Percentiles rank a stretch among this genome's conserved stretches.
phyloP scores from a whole-genome alignment of 2,888 invertebrate species.

The Heliconius erato region DNA sequence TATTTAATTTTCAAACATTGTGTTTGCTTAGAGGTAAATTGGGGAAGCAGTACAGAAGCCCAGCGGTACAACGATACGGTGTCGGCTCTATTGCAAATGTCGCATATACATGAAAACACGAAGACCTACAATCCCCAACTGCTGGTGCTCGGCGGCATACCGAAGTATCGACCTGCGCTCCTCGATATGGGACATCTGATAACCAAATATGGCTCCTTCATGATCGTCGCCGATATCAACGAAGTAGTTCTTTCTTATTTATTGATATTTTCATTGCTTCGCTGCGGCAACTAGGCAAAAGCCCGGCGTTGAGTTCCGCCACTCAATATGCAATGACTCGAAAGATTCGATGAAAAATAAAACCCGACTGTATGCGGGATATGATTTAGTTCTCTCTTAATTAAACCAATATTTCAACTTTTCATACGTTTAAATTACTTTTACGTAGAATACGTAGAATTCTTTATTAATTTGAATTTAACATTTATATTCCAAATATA shows the following conservation, averaged over 20 bases:
- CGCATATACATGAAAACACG: slow-evolving; percentile 94
- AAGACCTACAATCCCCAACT: slow-evolving; percentile 96
- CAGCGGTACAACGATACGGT: slow-evolving; percentile 95
- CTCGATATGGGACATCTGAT: slow-evolving; percentile 94
- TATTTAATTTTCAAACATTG: slow-evolving; percentile 22
- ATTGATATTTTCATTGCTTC: too few relatives aligned
- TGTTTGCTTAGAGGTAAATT: slow-evolving; percentile 90
- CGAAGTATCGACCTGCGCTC: slow-evolving; percentile 91
- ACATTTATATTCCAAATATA: neutral
- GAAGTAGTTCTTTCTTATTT: slow-evolving; percentile 80
- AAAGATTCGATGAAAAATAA: too few relatives aligned
- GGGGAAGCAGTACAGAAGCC: slow-evolving; percentile 96
- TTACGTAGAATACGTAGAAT: neutral
- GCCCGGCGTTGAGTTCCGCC: too few relatives aligned
- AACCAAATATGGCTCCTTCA: slow-evolving; percentile 92
- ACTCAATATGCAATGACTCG: too few relatives aligned
- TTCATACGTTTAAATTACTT: too few relatives aligned
- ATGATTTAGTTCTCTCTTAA: too few relatives aligned
- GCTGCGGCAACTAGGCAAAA: too few relatives aligned
- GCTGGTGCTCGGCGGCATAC: slow-evolving; percentile 91
- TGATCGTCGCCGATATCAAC: slow-evolving; percentile 93
- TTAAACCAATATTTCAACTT: too few relatives aligned
- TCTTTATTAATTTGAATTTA: neutral
- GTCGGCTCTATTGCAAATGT: slow-evolving; percentile 89
- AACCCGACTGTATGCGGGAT: too few relatives aligned